phyloP scores from a whole-genome alignment of 2,797 vertebrate genomes.

The Acridotheres tristis region DNA sequence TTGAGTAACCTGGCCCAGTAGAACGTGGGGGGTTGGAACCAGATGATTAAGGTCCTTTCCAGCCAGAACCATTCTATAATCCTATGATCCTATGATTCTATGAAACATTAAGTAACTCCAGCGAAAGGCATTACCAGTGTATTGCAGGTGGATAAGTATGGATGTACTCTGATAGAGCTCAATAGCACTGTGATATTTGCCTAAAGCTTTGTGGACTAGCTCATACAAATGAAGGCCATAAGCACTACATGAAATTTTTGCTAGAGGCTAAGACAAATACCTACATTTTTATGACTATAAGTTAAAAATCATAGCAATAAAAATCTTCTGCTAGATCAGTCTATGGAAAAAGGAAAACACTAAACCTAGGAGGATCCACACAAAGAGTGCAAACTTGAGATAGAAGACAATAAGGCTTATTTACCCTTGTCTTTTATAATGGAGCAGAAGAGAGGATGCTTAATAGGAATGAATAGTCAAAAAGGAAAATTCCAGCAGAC shows the following conservation, averaged over 20 bases:
- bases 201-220: neutral
- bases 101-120: neutral
- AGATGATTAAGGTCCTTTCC: neutral
- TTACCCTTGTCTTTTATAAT: neutral
- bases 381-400: neutral
- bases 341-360: neutral
- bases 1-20: neutral
- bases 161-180: neutral
- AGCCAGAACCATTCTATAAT: neutral
- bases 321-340: neutral
- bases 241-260: neutral
- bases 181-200: neutral
- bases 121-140: neutral
- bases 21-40: neutral
- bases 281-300: neutral
- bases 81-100: neutral
- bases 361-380: neutral
- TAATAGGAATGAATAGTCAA: neutral
- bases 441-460: neutral
- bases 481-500: neutral
- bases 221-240: neutral
- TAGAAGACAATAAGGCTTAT: neutral
- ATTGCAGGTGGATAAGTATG: neutral
- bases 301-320: neutral
- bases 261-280: neutral